phyloP scores from a whole-genome alignment of 2,113 vertebrate genomes.

The Tauraco erythrolophus region DNA sequence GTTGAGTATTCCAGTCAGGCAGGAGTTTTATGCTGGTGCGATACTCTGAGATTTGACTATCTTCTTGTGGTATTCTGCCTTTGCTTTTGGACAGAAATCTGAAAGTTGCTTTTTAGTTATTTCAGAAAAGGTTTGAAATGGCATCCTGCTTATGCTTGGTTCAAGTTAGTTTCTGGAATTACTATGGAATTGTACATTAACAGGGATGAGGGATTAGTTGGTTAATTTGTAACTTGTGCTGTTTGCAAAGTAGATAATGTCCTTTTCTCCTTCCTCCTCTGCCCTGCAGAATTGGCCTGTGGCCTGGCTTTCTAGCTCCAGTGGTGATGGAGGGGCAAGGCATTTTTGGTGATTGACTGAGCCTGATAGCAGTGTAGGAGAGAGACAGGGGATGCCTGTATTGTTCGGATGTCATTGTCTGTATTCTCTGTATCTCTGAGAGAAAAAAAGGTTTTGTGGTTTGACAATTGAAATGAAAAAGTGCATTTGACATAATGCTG shows the following conservation, averaged over 20 bases:
- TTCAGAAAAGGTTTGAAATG: not conserved
- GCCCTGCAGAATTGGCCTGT: not conserved
- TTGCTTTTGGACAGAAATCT: not conserved
- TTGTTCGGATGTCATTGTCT: not conserved
- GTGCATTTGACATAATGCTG: not conserved
- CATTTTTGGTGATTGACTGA: not conserved
- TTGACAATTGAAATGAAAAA: not conserved
- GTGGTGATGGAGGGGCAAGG: not conserved
- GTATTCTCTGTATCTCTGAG: not conserved
- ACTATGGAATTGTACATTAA: conserved; percentile 76
- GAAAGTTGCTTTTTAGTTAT: not conserved
- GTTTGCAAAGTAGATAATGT: conserved; percentile 61
- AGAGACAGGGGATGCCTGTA: not conserved
- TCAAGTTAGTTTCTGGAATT: conserved; percentile 58
- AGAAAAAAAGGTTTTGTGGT: not conserved
- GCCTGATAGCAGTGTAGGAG: not conserved
- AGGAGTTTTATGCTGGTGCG: not conserved
- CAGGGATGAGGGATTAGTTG: conserved; percentile 62
- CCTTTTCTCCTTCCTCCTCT: conserved; percentile 45
- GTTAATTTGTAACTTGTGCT: conserved; percentile 80
- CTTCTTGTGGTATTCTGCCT: not conserved
- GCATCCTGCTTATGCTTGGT: not conserved
- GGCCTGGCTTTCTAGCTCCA: not conserved
- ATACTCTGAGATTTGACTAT: not conserved
- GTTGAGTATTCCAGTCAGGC: not conserved